Percentiles rank a stretch among this genome's conserved stretches.
Evolutionary conservation across 2,797 vertebrate genomes (phyloP).

Genomic region (Stomatorhinus walkeri): DNA sequence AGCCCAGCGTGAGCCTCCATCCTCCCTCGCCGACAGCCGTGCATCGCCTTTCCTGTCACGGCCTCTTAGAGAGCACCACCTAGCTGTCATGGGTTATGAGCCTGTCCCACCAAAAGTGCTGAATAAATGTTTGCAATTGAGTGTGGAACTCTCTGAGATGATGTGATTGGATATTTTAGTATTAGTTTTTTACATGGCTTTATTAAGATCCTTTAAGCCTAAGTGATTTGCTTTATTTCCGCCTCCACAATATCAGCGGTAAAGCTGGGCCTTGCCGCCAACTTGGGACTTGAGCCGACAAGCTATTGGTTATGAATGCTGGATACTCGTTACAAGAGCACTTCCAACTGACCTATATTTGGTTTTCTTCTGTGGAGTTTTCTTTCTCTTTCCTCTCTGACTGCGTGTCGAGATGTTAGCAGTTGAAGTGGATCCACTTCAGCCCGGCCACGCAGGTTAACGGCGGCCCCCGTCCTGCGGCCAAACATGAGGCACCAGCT

Average conservation of each 20-base stretch:
- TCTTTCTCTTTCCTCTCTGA: not conserved
- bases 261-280: not conserved
- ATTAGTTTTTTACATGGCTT: not conserved
- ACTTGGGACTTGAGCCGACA: not conserved
- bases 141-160: not conserved
- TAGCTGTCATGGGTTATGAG: not conserved
- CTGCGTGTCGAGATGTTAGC: not conserved
- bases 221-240: not conserved
- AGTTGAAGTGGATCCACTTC: not conserved
- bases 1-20: not conserved
- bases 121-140: not conserved
- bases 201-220: not conserved
- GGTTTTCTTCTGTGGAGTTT: not conserved
- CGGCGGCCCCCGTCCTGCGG: not conserved
- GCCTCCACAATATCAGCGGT: not conserved
- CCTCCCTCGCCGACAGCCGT: not conserved
- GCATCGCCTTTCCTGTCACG: not conserved
- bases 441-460: not conserved
- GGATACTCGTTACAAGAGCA: not conserved
- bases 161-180: not conserved
- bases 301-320: not conserved
- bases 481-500: not conserved
- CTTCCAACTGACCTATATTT: not conserved
- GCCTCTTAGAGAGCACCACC: not conserved
- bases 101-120: not conserved